A percentile compares a stretch with the other conserved stretches of the same genome.
These are phyloP conservation scores for Eulemur rubriventer DNA, from an alignment of 2,797 vertebrate genomes.

Conservation along the genomic window DNA sequence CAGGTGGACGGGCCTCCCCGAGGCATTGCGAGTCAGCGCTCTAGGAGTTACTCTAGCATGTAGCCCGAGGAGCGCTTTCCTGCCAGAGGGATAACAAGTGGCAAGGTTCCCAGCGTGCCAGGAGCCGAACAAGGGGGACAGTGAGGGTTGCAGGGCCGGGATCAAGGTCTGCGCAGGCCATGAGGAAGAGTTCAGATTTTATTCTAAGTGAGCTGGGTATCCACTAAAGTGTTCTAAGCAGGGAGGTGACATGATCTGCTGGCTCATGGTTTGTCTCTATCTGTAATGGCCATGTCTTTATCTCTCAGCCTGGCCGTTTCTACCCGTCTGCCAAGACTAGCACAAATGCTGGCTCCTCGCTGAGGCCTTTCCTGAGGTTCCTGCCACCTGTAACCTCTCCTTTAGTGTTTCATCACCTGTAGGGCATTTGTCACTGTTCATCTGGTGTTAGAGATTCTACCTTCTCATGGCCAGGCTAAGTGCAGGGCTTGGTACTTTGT, in stretches of 20 bases:
- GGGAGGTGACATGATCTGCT: neutral
- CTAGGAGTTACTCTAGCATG: neutral
- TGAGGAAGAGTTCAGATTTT: neutral
- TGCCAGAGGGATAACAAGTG: neutral
- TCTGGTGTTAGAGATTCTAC: neutral
- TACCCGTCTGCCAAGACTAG: neutral
- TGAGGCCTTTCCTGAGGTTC: neutral
- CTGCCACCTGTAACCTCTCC: constrained; percentile 62
- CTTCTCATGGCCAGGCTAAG: neutral
- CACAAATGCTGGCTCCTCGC: neutral
- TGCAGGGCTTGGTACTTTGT: neutral
- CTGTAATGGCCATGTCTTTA: neutral
- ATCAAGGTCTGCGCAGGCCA: neutral
- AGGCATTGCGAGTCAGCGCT: neutral
- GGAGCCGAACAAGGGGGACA: neutral
- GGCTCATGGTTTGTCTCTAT: neutral
- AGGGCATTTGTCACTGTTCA: neutral
- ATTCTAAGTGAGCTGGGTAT: neutral
- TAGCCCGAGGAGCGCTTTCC: neutral
- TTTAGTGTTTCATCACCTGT: neutral
- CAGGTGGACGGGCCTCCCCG: neutral
- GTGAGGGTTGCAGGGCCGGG: neutral
- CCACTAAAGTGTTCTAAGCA: neutral
- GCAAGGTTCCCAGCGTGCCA: neutral
- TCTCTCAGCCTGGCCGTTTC: neutral